phyloP scores from a whole-genome alignment of 37 sponge, comb jelly and placozoan genomes.

The Bolinopsis microptera region DNA sequence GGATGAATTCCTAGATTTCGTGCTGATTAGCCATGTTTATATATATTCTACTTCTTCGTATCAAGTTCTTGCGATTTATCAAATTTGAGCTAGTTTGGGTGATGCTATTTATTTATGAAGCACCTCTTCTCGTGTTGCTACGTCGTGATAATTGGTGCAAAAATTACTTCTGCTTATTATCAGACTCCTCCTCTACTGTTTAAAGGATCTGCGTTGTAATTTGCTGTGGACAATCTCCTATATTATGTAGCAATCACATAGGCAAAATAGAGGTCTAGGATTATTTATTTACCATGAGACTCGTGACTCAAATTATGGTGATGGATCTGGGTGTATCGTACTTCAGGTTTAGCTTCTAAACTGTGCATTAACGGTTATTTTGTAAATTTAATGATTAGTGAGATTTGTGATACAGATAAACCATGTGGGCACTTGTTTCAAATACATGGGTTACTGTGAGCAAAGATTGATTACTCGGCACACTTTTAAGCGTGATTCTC shows the following conservation, averaged over 20 bases:
- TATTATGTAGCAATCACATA: not conserved
- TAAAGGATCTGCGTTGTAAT: not conserved
- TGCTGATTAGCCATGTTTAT: too few species aligned
- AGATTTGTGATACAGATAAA: not conserved
- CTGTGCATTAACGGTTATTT: not conserved
- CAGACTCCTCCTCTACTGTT: not conserved
- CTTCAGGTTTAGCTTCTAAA: not conserved
- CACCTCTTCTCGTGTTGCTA: not conserved
- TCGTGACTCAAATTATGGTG: constrained; percentile 30
- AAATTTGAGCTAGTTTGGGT: too few species aligned
- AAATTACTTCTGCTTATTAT: not conserved
- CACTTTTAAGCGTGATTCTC: constrained; percentile 45
- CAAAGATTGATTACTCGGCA: not conserved
- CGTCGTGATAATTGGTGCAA: not conserved
- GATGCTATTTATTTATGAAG: not conserved
- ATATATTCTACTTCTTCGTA: too few species aligned
- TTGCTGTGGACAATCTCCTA: not conserved
- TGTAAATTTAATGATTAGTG: constrained; percentile 17
- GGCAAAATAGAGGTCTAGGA: not conserved
- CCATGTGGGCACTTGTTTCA: not conserved
- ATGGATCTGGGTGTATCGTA: not conserved
- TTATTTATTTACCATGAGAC: not conserved
- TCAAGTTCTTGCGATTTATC: too few species aligned
- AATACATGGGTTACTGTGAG: not conserved
- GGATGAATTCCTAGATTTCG: too few species aligned